Evolutionary conservation across 2,888 invertebrate genomes (phyloP).

Genomic region (Eupelmus urozonus): DNA sequence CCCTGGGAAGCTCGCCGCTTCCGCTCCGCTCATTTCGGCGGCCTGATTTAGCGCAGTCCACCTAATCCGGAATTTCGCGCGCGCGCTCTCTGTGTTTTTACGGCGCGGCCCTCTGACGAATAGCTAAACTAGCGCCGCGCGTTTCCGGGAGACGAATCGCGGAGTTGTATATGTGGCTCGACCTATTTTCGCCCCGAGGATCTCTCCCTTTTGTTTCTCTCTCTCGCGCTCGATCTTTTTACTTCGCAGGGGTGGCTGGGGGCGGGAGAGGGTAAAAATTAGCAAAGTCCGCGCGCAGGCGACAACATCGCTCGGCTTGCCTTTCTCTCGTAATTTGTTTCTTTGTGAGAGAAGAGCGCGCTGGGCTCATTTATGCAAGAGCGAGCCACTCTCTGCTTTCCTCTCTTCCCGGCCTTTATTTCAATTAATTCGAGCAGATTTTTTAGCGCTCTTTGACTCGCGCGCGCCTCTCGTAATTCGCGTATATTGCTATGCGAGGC

Average conservation of each 20-base stretch:
- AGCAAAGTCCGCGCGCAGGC: slow-evolving; percentile 4
- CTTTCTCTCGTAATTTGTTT: slow-evolving; percentile 31
- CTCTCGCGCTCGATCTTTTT: slow-evolving; percentile 33
- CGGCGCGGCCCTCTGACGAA: slow-evolving; percentile 49
- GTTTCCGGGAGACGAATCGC: slow-evolving; percentile 29
- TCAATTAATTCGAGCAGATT: neutral
- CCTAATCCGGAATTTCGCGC: slow-evolving; percentile 48
- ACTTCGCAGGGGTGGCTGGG: neutral
- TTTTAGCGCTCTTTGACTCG: neutral
- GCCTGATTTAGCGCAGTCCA: slow-evolving; percentile 37
- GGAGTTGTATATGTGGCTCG: neutral
- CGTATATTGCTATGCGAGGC: neutral
- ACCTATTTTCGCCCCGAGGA: neutral
- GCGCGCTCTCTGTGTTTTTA: slow-evolving; percentile 47
- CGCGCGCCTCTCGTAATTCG: slow-evolving; percentile 14
- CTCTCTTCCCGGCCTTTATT: no score
- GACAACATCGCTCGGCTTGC: no score
- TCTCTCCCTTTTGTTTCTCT: slow-evolving; percentile 15
- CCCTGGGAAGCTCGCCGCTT: neutral
- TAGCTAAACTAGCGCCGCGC: slow-evolving; percentile 44
- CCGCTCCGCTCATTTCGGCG: neutral
- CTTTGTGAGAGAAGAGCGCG: slow-evolving; percentile 22
- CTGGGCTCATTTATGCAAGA: slow-evolving; percentile 34
- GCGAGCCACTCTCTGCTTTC: no score
- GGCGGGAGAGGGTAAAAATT: slow-evolving; percentile 22